Conservation (phyloP, 2,113 vertebrate genomes). For the Motacilla alba region DNA sequence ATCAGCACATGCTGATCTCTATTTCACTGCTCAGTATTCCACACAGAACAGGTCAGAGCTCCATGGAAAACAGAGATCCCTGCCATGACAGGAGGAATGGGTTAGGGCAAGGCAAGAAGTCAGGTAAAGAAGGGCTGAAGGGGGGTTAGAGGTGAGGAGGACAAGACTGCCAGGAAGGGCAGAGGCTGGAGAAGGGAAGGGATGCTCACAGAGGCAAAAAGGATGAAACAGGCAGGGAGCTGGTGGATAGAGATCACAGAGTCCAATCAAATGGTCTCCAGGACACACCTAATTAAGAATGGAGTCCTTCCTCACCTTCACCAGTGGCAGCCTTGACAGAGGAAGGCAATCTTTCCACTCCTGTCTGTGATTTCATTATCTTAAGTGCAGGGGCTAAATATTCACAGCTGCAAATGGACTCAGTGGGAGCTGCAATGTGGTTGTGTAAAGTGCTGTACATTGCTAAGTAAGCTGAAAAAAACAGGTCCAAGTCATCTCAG, state of each 20-base stretch:
- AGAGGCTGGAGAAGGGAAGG: background rate
- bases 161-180: background rate
- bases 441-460: background rate
- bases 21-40: background rate
- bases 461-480: constrained; percentile 19
- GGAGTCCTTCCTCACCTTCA: background rate
- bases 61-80: background rate
- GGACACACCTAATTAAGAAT: background rate
- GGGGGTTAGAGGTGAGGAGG: background rate
- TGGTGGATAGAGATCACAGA: background rate
- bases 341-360: background rate
- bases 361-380: constrained; percentile 22
- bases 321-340: background rate
- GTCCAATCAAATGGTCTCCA: background rate
- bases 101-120: background rate
- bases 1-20: background rate
- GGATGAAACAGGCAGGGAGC: fast-evolving
- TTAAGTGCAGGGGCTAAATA: constrained; percentile 45
- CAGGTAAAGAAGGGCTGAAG: background rate
- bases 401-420: constrained; percentile 43
- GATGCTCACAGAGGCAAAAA: background rate
- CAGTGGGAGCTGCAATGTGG: constrained; percentile 28
- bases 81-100: background rate
- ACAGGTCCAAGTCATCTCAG: background rate
- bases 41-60: background rate